Conservation (phyloP, 2,797 vertebrate genomes). For the Danio kyathit region DNA sequence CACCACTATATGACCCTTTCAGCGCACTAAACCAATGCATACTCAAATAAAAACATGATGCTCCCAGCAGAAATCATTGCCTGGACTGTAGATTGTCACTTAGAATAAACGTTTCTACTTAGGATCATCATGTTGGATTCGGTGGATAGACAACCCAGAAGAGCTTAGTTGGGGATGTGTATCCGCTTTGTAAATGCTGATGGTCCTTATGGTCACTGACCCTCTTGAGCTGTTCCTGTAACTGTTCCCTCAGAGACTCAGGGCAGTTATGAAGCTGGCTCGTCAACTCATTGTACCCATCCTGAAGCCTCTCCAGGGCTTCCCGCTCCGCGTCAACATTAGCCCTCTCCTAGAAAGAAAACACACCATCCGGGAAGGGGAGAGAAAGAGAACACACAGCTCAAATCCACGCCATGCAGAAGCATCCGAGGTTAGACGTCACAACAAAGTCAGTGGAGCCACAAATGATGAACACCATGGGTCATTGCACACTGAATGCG, state of each 20-base stretch:
- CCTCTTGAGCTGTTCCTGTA: constrained; percentile 95
- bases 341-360: constrained; percentile 92
- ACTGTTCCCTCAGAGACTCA: constrained; percentile 94
- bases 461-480: constrained; percentile 40
- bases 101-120: neutral
- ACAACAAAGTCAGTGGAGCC: constrained; percentile 46
- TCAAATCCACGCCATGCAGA: constrained; percentile 76
- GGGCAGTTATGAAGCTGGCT: constrained; percentile 97
- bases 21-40: constrained; percentile 30
- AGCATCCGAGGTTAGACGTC: constrained; percentile 63
- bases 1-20: constrained; percentile 34
- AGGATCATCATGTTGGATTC: constrained; percentile 4
- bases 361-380: constrained; percentile 63
- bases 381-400: constrained; percentile 66
- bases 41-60: constrained; percentile 45
- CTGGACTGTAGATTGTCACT: too few relatives aligned
- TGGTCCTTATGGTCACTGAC: constrained; percentile 84
- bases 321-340: constrained; percentile 93
- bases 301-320: constrained; percentile 91
- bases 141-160: constrained; percentile 4
- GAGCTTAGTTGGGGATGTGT: neutral
- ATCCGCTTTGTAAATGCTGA: constrained; percentile 37
- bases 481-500: too few relatives aligned
- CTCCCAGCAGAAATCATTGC: constrained; percentile 54
- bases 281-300: constrained; percentile 91